These are phyloP conservation scores for Lordiphosa fenestrarum DNA, from an alignment of 2,888 invertebrate genomes.

Conservation along the genomic window DNA sequence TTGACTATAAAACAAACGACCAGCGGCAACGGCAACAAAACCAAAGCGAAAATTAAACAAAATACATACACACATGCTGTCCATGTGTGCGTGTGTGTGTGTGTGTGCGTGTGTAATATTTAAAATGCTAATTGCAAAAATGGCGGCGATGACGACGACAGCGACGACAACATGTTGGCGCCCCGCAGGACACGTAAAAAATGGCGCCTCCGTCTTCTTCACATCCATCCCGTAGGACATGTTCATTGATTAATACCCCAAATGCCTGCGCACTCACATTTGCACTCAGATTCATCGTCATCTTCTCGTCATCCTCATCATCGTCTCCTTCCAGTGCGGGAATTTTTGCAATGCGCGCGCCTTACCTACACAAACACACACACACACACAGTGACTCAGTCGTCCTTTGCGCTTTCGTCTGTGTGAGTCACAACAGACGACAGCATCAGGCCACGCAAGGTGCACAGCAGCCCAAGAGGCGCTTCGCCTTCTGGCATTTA, in stretches of 20 bases:
- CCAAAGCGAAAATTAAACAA: slow-evolving; percentile 42
- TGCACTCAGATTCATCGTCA: slow-evolving; percentile 32
- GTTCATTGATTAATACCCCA: slow-evolving; percentile 71
- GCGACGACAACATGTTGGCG: slow-evolving; percentile 8
- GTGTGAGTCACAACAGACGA: slow-evolving; percentile 6
- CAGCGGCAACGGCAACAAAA: slow-evolving; percentile 28
- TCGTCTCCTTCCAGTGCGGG: slow-evolving; percentile 26
- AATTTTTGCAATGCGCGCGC: slow-evolving; percentile 39
- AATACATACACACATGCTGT: slow-evolving; percentile 14
- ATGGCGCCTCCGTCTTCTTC: slow-evolving; percentile 32
- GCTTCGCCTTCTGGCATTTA: slow-evolving; percentile 10
- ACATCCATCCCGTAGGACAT: slow-evolving; percentile 55
- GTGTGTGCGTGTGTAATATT: slow-evolving; percentile 37
- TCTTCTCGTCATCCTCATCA: slow-evolving; percentile 12
- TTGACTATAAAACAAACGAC: slow-evolving; percentile 45
- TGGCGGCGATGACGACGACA: slow-evolving; percentile 26
- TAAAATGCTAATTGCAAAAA: slow-evolving; percentile 50
- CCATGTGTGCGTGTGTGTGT: slow-evolving; percentile 10
- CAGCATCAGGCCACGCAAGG: background rate
- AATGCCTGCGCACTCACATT: slow-evolving; percentile 43
- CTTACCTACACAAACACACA: slow-evolving; percentile 4
- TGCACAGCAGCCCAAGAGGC: slow-evolving; percentile 5
- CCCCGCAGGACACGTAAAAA: slow-evolving; percentile 21
- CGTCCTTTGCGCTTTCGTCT: slow-evolving; percentile 22
- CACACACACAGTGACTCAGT: slow-evolving; percentile 16